These are phyloP conservation scores for Adoxophyes honmai DNA, from an alignment of 1,140 invertebrate species.

Conservation along the genomic window DNA sequence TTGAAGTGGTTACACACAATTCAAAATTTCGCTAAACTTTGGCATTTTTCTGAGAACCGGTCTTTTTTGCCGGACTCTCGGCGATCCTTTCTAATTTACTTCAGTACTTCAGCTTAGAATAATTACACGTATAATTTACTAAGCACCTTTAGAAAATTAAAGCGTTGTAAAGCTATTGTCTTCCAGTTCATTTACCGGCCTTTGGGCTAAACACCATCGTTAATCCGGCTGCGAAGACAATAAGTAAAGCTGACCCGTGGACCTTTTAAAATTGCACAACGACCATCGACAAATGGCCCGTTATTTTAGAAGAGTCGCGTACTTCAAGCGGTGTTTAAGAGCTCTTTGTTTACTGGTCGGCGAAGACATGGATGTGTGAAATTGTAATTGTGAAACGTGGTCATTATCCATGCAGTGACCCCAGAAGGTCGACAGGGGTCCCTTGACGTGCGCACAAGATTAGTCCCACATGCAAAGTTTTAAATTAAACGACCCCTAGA, in stretches of 20 bases:
- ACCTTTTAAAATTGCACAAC: slow-evolving; percentile 35
- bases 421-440: slow-evolving; percentile 31
- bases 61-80: no score
- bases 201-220: slow-evolving; percentile 33
- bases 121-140: slow-evolving; percentile 7
- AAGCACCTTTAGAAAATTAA: slow-evolving; percentile 22
- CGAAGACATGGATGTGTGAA: slow-evolving; percentile 24
- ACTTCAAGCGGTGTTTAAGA: not conserved
- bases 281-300: slow-evolving; percentile 18
- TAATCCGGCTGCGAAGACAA: slow-evolving; percentile 36
- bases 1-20: no score
- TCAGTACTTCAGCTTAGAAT: not conserved
- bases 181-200: slow-evolving; percentile 31
- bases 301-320: not conserved
- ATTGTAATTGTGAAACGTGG: slow-evolving; percentile 37
- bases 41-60: no score
- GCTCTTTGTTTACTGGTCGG: slow-evolving; percentile 20
- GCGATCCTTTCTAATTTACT: not conserved
- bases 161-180: slow-evolving; percentile 31
- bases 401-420: slow-evolving; percentile 41
- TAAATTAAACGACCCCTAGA: slow-evolving; percentile 34
- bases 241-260: slow-evolving; percentile 36
- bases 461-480: slow-evolving; percentile 50
- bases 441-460: slow-evolving; percentile 36
- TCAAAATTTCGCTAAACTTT: no score